Percentiles rank a stretch among this genome's conserved stretches.
phyloP scores from a whole-genome alignment of 2,888 invertebrate species.

The Tachina grossa region DNA sequence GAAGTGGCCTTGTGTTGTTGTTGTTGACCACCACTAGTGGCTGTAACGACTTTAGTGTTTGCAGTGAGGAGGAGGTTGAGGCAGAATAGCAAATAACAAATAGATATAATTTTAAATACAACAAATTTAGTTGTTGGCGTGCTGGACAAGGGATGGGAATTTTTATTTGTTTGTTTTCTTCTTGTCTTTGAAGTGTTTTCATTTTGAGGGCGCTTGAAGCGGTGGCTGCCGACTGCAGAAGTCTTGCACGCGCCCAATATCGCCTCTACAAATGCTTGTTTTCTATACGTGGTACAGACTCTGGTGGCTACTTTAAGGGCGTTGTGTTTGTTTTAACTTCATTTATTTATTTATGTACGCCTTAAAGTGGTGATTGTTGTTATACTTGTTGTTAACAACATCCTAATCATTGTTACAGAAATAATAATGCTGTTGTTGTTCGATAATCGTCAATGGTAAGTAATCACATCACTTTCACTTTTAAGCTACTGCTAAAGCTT shows the following conservation, averaged over 20 bases:
- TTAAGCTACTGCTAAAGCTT: conserved; percentile 51
- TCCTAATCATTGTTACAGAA: conserved; percentile 23
- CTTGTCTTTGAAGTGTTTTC: conserved; percentile 18
- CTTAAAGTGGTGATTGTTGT: conserved; percentile 24
- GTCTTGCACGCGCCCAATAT: conserved; percentile 67
- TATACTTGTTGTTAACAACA: conserved; percentile 28
- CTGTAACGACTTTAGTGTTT: conserved; percentile 13
- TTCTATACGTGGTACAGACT: conserved; percentile 65
- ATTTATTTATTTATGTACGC: conserved; percentile 46
- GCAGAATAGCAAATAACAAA: conserved; percentile 34
- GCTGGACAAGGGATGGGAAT: neutral
- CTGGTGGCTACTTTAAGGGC: conserved; percentile 60
- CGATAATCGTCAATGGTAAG: conserved; percentile 22
- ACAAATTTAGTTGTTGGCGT: conserved; percentile 16
- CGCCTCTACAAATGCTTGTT: conserved; percentile 69
- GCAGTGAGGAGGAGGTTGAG: neutral
- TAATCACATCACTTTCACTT: conserved; percentile 65
- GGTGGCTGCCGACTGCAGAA: conserved; percentile 50
- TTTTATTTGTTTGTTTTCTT: conserved; percentile 45
- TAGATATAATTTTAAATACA: conserved; percentile 44
- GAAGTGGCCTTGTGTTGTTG: conserved; percentile 40
- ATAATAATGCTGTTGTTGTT: conserved; percentile 21
- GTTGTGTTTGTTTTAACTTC: conserved; percentile 54
- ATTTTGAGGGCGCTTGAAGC: conserved; percentile 67
- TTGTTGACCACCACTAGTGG: neutral